Evolutionary conservation across 2,113 vertebrate species (phyloP).

Genomic region (Heterotilapia buettikoferi): DNA sequence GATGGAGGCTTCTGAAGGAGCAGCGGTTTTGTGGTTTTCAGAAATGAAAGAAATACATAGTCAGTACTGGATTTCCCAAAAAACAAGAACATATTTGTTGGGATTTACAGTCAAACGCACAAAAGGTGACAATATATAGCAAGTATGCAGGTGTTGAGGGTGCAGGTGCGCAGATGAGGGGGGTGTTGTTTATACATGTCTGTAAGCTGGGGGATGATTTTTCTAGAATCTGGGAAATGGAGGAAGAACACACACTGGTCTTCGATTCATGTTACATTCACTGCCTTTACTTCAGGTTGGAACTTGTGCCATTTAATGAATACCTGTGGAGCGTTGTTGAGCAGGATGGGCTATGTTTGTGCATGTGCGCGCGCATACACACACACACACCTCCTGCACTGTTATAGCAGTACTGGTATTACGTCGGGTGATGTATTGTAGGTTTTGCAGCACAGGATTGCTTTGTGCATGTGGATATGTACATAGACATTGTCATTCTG

Average conservation of each 20-base stretch:
- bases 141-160: not conserved
- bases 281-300: slow-evolving; percentile 52
- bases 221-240: not conserved
- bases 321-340: slow-evolving; percentile 25
- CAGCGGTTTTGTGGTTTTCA: not conserved
- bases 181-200: slow-evolving; percentile 52
- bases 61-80: not conserved
- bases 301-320: slow-evolving; percentile 60
- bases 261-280: slow-evolving; percentile 49
- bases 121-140: not conserved
- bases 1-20: not conserved
- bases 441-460: not conserved
- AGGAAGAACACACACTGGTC: slow-evolving; percentile 1
- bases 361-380: not conserved
- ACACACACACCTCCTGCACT: not conserved
- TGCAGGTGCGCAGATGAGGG: not conserved
- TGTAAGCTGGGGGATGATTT: not conserved
- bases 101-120: not conserved
- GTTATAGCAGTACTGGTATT: not conserved
- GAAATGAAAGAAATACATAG: not conserved
- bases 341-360: not conserved
- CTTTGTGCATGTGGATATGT: not conserved
- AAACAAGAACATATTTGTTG: not conserved
- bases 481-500: not conserved
- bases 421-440: not conserved